Evolutionary conservation across 2,888 invertebrate species (phyloP), one percentile per base, ranked within the genome.

Genomic region (Panopea generosa): DNA sequence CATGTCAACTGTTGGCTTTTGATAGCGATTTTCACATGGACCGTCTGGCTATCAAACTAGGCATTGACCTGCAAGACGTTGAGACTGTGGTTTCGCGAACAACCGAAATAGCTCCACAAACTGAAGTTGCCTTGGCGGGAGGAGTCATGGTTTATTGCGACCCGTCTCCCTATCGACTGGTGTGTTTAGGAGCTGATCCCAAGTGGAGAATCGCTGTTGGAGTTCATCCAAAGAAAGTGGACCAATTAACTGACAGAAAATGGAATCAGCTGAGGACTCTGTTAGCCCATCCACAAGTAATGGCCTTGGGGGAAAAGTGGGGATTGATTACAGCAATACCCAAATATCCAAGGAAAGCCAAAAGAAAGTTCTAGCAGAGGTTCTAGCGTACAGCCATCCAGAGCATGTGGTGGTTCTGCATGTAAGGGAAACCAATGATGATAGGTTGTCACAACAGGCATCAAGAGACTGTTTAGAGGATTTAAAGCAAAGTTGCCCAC

Each of bases 11-110:
- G n/a, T n/a, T n/a, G n/a, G 56, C 33, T 7, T 56, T 56, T 33
- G 56, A 56, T 22, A 33, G 56, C 22, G 38, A 33, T 29, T 55
- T 55, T 20, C 55, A 55, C 18, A n/a, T 20, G 11, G 55, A 55
- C 18, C 55, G 55, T 2, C 18, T 55, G 27, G 29, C 24, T 14
- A 18, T 29, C 18, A n/a, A 16, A 20, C 22, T 33, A 22, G 18
- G 38, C 4, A 40, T 33, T 20, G 38, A 33, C 38, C 33, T 33
- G 4, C 38, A 20, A 14, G 4, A 53, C 18, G 22, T 53, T 16
- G 53, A 53, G 4, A 29, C 26, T 53, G 7, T 52, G 26, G 16
- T 24, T 3, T n/a, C n/a, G n/a, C 14, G 52, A 22, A 3, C 20
- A 16, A 52, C 52, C 2, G 52, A 52, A 24, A 26, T 52, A 26